Conservation (phyloP, 2,797 vertebrate species). For the Myotis findleyi region DNA sequence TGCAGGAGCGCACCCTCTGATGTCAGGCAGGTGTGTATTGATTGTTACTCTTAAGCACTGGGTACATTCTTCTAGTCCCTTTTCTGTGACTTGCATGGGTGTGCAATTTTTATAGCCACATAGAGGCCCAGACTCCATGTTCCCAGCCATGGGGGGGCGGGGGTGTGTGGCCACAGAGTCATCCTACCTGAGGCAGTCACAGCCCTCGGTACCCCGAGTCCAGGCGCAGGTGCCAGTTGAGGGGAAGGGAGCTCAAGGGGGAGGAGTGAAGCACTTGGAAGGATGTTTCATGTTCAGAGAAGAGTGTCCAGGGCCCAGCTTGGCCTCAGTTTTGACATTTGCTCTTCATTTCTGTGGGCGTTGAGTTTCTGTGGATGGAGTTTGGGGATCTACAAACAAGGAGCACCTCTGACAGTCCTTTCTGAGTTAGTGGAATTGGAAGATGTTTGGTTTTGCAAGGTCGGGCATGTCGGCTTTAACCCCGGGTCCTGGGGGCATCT, state of each 20-base stretch:
- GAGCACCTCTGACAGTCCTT: conserved; percentile 20
- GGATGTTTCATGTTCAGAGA: conserved; percentile 74
- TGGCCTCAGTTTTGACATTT: conserved; percentile 64
- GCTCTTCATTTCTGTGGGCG: conserved; percentile 52
- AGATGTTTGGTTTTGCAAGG: not conserved
- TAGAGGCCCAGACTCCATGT: not conserved
- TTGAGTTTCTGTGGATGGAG: conserved; percentile 6
- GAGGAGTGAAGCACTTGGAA: conserved; percentile 77
- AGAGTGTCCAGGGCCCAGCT: conserved; percentile 71
- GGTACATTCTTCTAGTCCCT: not conserved
- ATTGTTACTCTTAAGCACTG: not conserved
- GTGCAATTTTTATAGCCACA: conserved; percentile 16
- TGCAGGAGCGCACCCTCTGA: not conserved
- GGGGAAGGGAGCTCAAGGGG: conserved; percentile 75
- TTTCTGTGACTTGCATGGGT: not conserved
- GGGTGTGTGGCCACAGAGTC: conserved; percentile 63
- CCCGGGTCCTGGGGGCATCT: fast-evolving
- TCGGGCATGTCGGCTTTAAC: not conserved
- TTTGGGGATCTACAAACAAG: not conserved
- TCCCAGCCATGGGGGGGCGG: not conserved
- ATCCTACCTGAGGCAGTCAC: conserved; percentile 64
- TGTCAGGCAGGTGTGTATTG: not conserved
- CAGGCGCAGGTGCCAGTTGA: conserved; percentile 76
- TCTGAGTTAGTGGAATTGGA: conserved; percentile 13
- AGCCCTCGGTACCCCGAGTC: conserved; percentile 71